Base-by-base conservation (phyloP, 2,888 invertebrate species). In the Pterobdella sp. region DNA sequence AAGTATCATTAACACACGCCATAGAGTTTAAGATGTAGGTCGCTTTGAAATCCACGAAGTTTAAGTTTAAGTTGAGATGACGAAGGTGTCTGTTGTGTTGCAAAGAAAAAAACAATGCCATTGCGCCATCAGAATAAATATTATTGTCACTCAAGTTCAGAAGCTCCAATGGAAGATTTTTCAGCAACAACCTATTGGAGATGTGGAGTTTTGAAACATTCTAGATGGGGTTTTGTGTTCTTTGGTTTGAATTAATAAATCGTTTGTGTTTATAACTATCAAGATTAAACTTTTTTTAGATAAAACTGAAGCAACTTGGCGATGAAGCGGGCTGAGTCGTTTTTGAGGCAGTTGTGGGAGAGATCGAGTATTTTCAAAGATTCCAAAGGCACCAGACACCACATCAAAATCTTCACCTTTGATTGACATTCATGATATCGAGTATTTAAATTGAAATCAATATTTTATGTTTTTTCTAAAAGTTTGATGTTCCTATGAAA, bases 101-200 rank as follows among this genome's bases (percentile, higher is more conserved):
- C 34, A 84, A 78, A 2, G 82, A 83, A 77, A 83, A 82, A 31
- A 82, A 83, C 34, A 84, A 81, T 14, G 84, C 84, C 76, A 83
- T 82, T 10, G 82, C 83, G 1, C 84, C 84, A n/a, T 80, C 78
- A 0, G 81, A 79, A 49, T 80, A 75, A 32, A 84, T 82, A 76
- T 80, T 79, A 76, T 84, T 84, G 78, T 84, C 77, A 37, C 75
- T 72, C 18, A 79, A 71, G 63, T 77, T 76, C 10, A 80, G 75
- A 68, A 72, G 80, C 31, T 79, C 79, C 29, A 84, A 79, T 75
- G 80, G 78, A 73, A 82, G 82, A 80, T 10, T 14, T 31, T 68
- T 35, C 4, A 3, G 10, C 32, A 10, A 31, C 26, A 65, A 4
- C 1, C 22, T 65, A n/a, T n/a, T n/a, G n/a, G n/a, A n/a, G n/a